Evolutionary conservation across 2,113 vertebrate genomes (phyloP).

Genomic region (Anser cygnoides): DNA sequence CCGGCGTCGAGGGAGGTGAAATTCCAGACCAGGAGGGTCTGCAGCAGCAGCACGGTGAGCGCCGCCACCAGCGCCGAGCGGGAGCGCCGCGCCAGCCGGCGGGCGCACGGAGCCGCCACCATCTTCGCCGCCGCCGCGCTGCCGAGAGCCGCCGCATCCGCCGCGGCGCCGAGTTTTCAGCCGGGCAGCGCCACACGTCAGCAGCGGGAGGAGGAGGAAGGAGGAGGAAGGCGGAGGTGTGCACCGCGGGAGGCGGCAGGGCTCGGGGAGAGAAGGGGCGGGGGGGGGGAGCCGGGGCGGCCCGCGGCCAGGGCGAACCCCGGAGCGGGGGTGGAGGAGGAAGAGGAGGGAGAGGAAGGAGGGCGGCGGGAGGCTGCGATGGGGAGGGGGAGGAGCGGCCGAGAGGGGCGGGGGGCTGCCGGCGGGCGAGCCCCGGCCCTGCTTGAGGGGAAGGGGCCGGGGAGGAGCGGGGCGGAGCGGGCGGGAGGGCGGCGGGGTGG

Average conservation of each 20-base stretch:
- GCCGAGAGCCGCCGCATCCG: constrained; percentile 64
- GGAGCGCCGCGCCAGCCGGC: constrained; percentile 89
- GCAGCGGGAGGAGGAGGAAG: constrained; percentile 64
- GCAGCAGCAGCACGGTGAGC: constrained; percentile 89
- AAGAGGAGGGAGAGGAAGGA: not conserved
- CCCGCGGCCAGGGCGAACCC: not conserved
- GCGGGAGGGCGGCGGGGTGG: not conserved
- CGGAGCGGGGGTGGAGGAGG: not conserved
- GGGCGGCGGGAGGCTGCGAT: not conserved
- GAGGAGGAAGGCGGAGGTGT: constrained; percentile 26
- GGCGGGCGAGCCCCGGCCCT: not conserved
- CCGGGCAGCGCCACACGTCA: constrained; percentile 80
- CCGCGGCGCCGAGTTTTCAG: constrained; percentile 78
- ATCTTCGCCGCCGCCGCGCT: constrained; percentile 69
- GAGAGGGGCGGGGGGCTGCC: not conserved
- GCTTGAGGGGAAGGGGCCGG: not conserved
- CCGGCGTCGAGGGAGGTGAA: constrained; percentile 91
- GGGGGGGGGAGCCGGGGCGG: not conserved
- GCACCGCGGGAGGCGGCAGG: not conserved
- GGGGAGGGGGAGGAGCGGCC: no score
- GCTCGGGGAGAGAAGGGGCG: not conserved
- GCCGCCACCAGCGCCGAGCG: constrained; percentile 88
- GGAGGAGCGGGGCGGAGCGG: not conserved
- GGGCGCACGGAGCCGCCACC: constrained; percentile 88
- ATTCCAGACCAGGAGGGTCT: constrained; percentile 94